Evolutionary conservation across 1,140 invertebrate species (phyloP).

Genomic region (Batillaria attramentaria): DNA sequence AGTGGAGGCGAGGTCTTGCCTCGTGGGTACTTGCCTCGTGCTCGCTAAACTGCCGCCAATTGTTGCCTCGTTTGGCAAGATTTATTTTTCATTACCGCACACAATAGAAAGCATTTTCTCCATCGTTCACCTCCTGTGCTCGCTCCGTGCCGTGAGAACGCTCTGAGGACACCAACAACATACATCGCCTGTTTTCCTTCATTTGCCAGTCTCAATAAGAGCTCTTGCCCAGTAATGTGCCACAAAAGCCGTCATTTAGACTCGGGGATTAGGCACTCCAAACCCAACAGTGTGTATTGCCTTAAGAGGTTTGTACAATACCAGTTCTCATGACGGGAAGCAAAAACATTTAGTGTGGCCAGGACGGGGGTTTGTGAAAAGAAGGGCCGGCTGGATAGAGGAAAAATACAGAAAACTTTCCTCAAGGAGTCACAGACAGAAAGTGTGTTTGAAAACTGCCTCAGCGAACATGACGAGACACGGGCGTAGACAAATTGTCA

Average conservation of each 20-base stretch:
- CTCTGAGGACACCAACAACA: background rate
- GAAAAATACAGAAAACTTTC: too few relatives aligned
- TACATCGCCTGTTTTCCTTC: background rate
- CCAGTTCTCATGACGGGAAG: too few relatives aligned
- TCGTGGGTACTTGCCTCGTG: background rate
- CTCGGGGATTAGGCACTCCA: background rate
- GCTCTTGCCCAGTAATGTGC: background rate
- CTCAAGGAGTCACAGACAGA: too few relatives aligned
- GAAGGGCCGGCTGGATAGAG: too few relatives aligned
- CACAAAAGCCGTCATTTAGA: background rate
- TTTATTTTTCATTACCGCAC: constrained; percentile 10
- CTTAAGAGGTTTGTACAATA: too few relatives aligned
- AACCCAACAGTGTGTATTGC: too few relatives aligned
- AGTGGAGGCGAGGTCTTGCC: too few relatives aligned
- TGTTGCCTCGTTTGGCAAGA: background rate
- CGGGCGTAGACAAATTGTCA: too few relatives aligned
- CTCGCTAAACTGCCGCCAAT: constrained; percentile 1
- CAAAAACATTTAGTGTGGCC: background rate
- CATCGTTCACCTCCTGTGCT: background rate
- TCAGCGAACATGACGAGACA: too few relatives aligned
- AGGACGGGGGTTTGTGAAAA: background rate
- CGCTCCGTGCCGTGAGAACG: background rate
- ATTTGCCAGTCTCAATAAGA: background rate
- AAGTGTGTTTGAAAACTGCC: too few relatives aligned
- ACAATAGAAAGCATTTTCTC: background rate